Evolutionary conservation across 2,888 invertebrate species (phyloP).

Genomic region (Lomographa bimaculata): DNA sequence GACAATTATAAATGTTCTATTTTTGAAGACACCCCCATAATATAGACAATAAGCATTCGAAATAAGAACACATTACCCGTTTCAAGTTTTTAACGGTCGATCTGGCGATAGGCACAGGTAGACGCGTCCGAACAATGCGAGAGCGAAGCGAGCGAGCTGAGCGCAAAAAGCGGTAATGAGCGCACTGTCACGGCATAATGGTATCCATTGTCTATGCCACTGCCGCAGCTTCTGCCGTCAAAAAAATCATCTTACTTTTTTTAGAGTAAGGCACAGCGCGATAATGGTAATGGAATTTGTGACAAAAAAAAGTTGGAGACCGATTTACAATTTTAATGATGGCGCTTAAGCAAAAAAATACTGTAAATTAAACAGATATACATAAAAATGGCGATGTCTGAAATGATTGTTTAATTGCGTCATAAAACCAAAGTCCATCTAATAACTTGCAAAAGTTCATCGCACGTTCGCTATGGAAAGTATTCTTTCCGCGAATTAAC

Average conservation of each 20-base stretch:
- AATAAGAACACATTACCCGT: conserved; percentile 34
- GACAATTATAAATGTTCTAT: conserved; percentile 10
- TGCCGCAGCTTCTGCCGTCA: conserved; percentile 50
- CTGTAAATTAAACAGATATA: conserved; percentile 1
- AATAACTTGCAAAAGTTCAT: conserved; percentile 30
- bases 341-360: conserved; percentile 17
- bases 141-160: conserved; percentile 35
- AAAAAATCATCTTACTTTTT: conserved; percentile 43
- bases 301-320: conserved; percentile 24
- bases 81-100: conserved; percentile 37
- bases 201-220: conserved; percentile 71
- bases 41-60: conserved; percentile 23
- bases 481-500: conserved; percentile 27
- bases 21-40: conserved; percentile 11
- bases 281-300: conserved; percentile 39
- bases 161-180: conserved; percentile 78
- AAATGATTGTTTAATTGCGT: conserved; percentile 24
- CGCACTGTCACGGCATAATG: conserved; percentile 72
- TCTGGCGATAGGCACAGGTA: conserved; percentile 69
- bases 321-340: conserved; percentile 22
- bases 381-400: conserved; percentile 1
- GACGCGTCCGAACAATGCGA: conserved; percentile 65
- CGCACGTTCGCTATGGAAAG: conserved; percentile 33
- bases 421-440: conserved; percentile 24
- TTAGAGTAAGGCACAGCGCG: conserved; percentile 31